Conservation (phyloP, 2,888 invertebrate genomes). For the Heteropelma amictum region DNA sequence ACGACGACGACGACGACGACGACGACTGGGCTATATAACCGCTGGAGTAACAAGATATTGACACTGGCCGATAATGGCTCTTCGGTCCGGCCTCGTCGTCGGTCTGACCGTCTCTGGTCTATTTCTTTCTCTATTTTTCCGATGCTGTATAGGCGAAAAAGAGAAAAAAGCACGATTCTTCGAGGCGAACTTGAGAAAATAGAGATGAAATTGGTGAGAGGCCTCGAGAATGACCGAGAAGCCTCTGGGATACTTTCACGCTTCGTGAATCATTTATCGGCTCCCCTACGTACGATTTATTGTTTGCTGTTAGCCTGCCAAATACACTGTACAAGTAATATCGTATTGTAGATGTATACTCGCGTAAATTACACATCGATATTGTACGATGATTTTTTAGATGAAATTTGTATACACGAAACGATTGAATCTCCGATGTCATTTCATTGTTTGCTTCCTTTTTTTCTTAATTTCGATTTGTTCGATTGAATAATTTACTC, state of each 20-base stretch:
- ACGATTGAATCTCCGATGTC: too few species aligned
- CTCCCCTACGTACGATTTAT: slow-evolving; percentile 42
- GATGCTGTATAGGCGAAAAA: not conserved
- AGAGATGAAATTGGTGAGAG: slow-evolving; percentile 71
- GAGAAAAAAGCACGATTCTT: slow-evolving; percentile 32
- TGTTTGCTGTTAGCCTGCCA: slow-evolving; percentile 42
- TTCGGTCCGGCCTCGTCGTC: slow-evolving; percentile 58
- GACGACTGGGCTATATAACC: slow-evolving; percentile 60
- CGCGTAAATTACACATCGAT: not conserved
- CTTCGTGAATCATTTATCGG: slow-evolving; percentile 64
- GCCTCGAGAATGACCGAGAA: slow-evolving; percentile 61
- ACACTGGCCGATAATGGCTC: slow-evolving; percentile 74
- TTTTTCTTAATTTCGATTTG: too few species aligned
- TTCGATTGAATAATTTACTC: too few species aligned
- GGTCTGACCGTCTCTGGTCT: slow-evolving; percentile 60
- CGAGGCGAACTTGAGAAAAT: slow-evolving; percentile 67
- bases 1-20: slow-evolving; percentile 47
- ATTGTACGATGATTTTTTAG: slow-evolving; percentile 1
- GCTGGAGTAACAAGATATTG: slow-evolving; percentile 71
- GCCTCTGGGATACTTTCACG: slow-evolving; percentile 64
- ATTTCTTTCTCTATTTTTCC: not conserved
- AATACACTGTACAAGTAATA: slow-evolving; percentile 17
- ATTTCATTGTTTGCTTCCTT: too few species aligned
- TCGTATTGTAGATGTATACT: not conserved
- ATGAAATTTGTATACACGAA: too few species aligned